A percentile compares a stretch with the other conserved stretches of the same genome.
phyloP scores from a whole-genome alignment of 64 coral and sea anemone genomes.

The Montipora cactus region DNA sequence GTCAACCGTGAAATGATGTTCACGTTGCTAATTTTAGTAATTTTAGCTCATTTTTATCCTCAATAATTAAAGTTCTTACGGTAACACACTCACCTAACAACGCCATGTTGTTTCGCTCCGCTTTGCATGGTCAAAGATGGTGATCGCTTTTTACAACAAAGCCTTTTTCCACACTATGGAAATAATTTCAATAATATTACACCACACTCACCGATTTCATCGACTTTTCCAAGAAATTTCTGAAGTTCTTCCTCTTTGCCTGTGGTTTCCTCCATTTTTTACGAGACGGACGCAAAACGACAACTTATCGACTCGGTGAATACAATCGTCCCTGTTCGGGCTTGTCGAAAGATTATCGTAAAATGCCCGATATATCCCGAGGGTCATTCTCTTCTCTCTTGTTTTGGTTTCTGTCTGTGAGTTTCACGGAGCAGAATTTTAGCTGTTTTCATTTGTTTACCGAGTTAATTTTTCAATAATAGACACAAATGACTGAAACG shows the following conservation, averaged over 20 bases:
- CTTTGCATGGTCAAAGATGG: too few species aligned
- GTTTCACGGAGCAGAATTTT: not conserved
- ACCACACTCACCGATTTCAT: slow-evolving; percentile 74
- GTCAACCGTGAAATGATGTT: too few species aligned
- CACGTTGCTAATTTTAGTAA: too few species aligned
- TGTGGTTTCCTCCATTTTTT: slow-evolving; percentile 82
- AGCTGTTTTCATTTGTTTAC: slow-evolving; percentile 32
- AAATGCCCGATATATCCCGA: not conserved
- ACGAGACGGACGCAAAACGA: slow-evolving; percentile 19
- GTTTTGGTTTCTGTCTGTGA: not conserved
- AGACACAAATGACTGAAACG: slow-evolving; percentile 1
- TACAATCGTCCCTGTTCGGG: slow-evolving; percentile 24
- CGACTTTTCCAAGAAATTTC: slow-evolving; percentile 86
- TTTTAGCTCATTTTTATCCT: too few species aligned
- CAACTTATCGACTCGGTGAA: slow-evolving; percentile 3
- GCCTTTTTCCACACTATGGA: too few species aligned
- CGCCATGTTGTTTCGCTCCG: too few species aligned
- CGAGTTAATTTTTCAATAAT: not conserved
- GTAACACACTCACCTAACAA: too few species aligned
- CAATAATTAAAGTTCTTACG: too few species aligned
- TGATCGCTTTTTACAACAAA: too few species aligned
- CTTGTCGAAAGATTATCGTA: slow-evolving; percentile 12
- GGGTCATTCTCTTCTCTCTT: not conserved
- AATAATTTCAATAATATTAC: not conserved
- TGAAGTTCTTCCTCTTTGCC: slow-evolving; percentile 69